Conservation (phyloP, 2,888 invertebrate genomes). For the Baronia brevicornis region DNA sequence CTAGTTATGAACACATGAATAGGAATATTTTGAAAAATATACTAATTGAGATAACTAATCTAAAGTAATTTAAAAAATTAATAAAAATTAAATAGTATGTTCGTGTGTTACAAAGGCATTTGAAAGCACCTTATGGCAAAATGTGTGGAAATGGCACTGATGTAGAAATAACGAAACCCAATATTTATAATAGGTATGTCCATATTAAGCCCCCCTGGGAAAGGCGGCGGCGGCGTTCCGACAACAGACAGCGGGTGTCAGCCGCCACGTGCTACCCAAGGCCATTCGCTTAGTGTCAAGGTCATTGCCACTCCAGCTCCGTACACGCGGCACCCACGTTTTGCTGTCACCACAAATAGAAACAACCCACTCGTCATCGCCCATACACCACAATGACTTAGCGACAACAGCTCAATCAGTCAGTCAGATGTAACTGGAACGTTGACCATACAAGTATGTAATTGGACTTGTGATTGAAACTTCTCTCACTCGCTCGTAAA, state of each 20-base stretch:
- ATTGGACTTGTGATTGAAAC: background rate
- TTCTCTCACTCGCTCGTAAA: no score
- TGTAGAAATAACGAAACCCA: background rate
- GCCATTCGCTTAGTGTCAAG: conserved; percentile 76
- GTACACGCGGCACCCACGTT: conserved; percentile 73
- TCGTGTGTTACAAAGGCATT: no score
- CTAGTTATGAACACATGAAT: background rate
- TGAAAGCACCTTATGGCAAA: no score
- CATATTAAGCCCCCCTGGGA: conserved; percentile 72
- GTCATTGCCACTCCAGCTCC: conserved; percentile 74
- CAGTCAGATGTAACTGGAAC: conserved; percentile 4
- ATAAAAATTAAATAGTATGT: conserved; percentile 29
- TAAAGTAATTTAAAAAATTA: conserved; percentile 3
- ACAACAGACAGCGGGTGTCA: conserved; percentile 75
- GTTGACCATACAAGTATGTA: background rate
- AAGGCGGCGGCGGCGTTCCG: conserved; percentile 74
- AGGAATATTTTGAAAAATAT: no score
- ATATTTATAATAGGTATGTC: conserved; percentile 41
- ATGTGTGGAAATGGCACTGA: background rate
- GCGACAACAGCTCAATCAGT: conserved; percentile 30
- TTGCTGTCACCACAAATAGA: conserved; percentile 74
- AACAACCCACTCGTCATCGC: conserved; percentile 61
- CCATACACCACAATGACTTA: conserved; percentile 51
- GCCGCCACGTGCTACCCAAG: conserved; percentile 76
- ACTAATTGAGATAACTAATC: no score